These are phyloP conservation scores for Marisa cornuarietis DNA, from an alignment of 1,140 invertebrate genomes.

Conservation along the genomic window DNA sequence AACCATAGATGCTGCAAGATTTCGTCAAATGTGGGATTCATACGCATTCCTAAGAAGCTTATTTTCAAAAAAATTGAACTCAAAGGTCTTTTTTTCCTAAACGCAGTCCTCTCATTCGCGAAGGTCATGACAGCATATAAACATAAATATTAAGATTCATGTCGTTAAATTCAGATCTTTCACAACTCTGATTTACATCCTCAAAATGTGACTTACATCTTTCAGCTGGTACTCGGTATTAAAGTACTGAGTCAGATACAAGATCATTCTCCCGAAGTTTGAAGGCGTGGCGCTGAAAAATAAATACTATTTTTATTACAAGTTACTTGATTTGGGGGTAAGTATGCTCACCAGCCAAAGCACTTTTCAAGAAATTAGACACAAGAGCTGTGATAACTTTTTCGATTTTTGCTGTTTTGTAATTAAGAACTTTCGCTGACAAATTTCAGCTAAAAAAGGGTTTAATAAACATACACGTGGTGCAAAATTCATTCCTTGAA, in stretches of 20 bases:
- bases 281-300: neutral
- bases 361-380: neutral
- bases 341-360: neutral
- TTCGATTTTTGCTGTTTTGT: neutral
- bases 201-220: neutral
- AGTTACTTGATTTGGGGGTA: neutral
- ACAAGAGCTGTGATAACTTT: neutral
- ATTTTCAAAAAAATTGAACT: too few species aligned
- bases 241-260: neutral
- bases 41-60: too few species aligned
- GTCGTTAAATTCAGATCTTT: neutral
- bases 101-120: too few species aligned
- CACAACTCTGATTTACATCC: neutral
- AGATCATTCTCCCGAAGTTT: constrained; percentile 4
- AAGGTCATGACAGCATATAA: too few species aligned
- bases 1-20: neutral
- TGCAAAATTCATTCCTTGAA: too few species aligned
- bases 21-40: too few species aligned
- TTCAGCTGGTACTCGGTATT: neutral
- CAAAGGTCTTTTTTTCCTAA: too few species aligned
- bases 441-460: too few species aligned
- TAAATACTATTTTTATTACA: neutral
- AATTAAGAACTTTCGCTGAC: too few species aligned
- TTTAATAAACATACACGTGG: too few species aligned
- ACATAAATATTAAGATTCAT: neutral